These are phyloP conservation scores for Sus scrofa DNA, from an alignment of 2,113 vertebrate species.

Conservation along the genomic window DNA sequence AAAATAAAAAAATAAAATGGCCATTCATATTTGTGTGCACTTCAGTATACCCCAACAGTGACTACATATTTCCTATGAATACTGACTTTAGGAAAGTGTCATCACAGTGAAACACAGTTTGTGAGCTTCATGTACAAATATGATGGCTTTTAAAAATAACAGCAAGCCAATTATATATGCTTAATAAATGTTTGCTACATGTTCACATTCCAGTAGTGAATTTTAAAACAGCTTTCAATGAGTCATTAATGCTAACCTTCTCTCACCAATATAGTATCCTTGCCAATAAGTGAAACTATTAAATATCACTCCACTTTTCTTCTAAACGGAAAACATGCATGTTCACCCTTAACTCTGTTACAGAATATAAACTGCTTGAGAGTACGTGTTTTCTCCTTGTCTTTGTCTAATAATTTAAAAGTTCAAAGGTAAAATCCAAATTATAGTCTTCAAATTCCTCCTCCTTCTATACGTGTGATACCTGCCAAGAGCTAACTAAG, in stretches of 20 bases:
- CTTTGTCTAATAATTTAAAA: neutral
- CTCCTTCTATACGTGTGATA: neutral
- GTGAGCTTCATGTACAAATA: neutral
- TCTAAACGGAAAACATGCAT: neutral
- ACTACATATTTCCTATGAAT: neutral
- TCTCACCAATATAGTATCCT: neutral
- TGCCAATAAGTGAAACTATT: neutral
- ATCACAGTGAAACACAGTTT: constrained; percentile 7
- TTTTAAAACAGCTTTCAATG: neutral
- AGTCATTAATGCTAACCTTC: neutral
- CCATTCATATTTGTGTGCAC: neutral
- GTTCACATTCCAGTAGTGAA: neutral
- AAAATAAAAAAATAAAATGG: no score
- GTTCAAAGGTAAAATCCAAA: neutral
- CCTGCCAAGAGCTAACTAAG: neutral
- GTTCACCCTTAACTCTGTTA: neutral
- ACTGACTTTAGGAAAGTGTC: neutral
- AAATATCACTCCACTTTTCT: neutral
- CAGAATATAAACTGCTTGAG: neutral
- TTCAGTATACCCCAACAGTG: neutral
- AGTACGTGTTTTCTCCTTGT: neutral
- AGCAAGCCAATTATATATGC: neutral
- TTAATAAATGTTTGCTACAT: constrained; percentile 46
- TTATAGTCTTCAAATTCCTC: neutral
- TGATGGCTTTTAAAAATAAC: neutral